Base-by-base conservation (phyloP, 1,140 invertebrate genomes). In the Drosophila leontia region DNA sequence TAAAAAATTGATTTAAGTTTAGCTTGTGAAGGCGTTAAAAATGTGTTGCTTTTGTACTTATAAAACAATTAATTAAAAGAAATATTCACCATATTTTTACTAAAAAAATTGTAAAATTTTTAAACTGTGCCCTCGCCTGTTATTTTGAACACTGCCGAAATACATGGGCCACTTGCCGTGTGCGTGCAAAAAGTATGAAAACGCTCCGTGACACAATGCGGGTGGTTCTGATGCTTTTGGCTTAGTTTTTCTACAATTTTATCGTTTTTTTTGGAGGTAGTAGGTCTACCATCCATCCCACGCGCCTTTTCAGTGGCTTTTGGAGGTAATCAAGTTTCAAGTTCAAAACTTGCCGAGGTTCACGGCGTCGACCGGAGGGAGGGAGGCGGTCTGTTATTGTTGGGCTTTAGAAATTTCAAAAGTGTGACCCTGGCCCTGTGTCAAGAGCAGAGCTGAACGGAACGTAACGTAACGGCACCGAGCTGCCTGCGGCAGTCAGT, bases 281-380 rank as follows among this genome's bases (percentile, higher is more conserved):
- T 19, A 41, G 57, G 45, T 34, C 29, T 34, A 29, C 51, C 51
- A 62, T 11, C 41, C 32, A 26, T 15, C 61, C 58, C 72, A 70
- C 53, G 74, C 65, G 72, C 74, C 65, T 58, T 69, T 80, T 90
- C 70, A 65, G 84, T 87, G 85, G 81, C 70, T 85, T 81, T 76
- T 82, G 81, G 81, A 90, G 85, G 85, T 90, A 90, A 90, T 90
- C 85, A 91, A 90, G 85, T 90, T 90, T 90, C 85, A 90, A 90
- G 85, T 90, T 90, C 86, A 90, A 71, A 90, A 90, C 86, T 79
- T 79, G 75, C 37, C 75, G 53, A 71, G 85, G 85, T 90, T 88
- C 85, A 85, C 37, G 80, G 80, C 78, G 58, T 26, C 47, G 80
- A 48, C 80, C 70, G 5, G 26, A 32, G 57, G 23, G 42, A n/a